Evolutionary conservation across 2,888 invertebrate species (phyloP), one percentile per base, ranked within the genome.

Genomic region (Trachelus troglodyta): DNA sequence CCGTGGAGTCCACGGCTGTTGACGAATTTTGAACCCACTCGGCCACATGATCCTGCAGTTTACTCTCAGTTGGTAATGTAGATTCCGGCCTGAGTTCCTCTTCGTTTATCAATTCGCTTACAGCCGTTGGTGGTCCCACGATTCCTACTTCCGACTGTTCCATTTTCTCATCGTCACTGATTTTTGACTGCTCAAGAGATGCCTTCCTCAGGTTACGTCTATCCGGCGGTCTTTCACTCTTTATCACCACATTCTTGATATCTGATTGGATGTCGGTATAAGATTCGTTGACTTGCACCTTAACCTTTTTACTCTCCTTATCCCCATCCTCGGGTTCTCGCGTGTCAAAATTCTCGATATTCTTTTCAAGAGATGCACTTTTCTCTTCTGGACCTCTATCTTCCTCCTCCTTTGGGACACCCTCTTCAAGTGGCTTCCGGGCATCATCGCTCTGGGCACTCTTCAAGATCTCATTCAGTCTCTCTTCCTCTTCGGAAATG

Each of bases 21-120:
- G 91, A 81, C 80, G 92, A 91, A 81, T 92, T 93, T 34, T 91
- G 86, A 73, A 92, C 91, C 84, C 93, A 93, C 37, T 92, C 92
- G 12, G 88, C 86, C 69, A 92, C 92, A 69, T 90, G 90, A 68
- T 91, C 91, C 56, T 92, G 91, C 30, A 74, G 30, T 76, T 80
- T 81, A 31, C 75, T 81, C 31, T 88, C 88, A 12, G 85, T 83
- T 75, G 90, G 87, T 81, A 90, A 84, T 12, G 86, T 81, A 81
- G 90, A 84, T 75, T 88, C 87, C 69, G 82, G 83, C 4, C 83
- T 78, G 11, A 88, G 82, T 79, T 90, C 89, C 12, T 88, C 89
- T 75, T 90, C 90, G 40, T 85, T 87, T 11, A 90, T 84, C 69
- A 89, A 76, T 69, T 91, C 89, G n/a, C 85, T 84, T 23, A 86